Conservation (phyloP, 2,113 vertebrate species). For the Hiodon alosoides region DNA sequence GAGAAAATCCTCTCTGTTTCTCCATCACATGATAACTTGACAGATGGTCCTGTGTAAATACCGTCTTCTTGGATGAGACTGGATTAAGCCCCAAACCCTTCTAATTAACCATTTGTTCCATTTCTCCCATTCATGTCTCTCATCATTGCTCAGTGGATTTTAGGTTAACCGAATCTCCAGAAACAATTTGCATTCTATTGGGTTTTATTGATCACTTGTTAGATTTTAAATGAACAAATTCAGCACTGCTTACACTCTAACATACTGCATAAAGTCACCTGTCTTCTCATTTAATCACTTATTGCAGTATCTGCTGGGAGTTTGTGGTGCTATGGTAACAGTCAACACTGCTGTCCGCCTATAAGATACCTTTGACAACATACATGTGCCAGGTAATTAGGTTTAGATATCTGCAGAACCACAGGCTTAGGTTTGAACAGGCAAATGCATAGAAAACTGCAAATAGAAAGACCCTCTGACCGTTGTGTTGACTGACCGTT, state of each 20-base stretch:
- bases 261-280: background rate
- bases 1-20: slow-evolving; percentile 6
- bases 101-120: slow-evolving; percentile 57
- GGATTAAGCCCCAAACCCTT: slow-evolving; percentile 51
- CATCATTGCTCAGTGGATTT: background rate
- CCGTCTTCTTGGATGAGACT: slow-evolving; percentile 48
- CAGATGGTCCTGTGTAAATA: slow-evolving; percentile 57
- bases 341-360: no score
- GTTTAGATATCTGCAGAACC: no score
- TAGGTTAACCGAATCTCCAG: background rate
- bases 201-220: background rate
- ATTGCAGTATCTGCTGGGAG: background rate
- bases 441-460: no score
- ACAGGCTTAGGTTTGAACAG: no score
- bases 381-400: no score
- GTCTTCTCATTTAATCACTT: background rate
- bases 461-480: no score
- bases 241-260: background rate
- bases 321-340: background rate
- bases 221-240: background rate
- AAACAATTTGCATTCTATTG: background rate
- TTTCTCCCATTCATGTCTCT: slow-evolving; percentile 7
- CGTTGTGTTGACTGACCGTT: no score
- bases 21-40: slow-evolving; percentile 25
- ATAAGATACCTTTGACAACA: no score